Evolutionary conservation across 2,113 vertebrate species (phyloP).

Genomic region (Eulacestoma nigropectus): DNA sequence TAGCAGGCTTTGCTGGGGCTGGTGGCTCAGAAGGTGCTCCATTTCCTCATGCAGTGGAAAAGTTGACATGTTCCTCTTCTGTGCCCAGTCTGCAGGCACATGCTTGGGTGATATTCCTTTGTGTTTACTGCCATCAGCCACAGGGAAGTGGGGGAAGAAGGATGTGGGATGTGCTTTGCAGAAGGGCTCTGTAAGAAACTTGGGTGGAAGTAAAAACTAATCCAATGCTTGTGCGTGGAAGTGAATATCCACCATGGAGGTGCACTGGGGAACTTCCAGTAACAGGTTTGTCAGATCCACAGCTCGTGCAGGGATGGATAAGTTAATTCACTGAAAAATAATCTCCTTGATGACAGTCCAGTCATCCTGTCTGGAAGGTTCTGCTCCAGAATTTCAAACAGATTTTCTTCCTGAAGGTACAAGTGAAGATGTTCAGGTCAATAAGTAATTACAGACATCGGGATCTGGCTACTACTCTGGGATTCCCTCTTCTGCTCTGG

Average conservation of each 20-base stretch:
- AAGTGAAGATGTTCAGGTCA: slow-evolving; percentile 25
- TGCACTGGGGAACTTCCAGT: not conserved
- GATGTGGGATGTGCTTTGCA: not conserved
- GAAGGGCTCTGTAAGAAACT: not conserved
- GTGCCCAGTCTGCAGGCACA: not conserved
- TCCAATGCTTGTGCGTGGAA: not conserved
- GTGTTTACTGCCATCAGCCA: not conserved
- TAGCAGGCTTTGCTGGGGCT: not conserved
- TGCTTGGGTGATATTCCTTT: not conserved
- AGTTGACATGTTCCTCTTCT: fast-evolving
- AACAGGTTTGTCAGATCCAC: not conserved
- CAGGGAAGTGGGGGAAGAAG: not conserved
- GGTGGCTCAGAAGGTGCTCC: not conserved
- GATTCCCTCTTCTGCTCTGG: not conserved
- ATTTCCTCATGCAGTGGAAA: not conserved
- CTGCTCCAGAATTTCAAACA: slow-evolving; percentile 22
- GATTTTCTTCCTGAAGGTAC: slow-evolving; percentile 14
- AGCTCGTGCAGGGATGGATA: not conserved
- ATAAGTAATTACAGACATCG: slow-evolving; percentile 41
- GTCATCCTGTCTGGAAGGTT: not conserved
- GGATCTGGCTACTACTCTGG: not conserved
- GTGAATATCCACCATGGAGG: fast-evolving
- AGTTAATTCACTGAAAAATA: not conserved
- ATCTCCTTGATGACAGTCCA: slow-evolving; percentile 14
- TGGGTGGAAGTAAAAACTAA: not conserved